Percentiles rank a stretch among this genome's conserved stretches.
These are phyloP conservation scores for Polylopha cassiicola DNA, from an alignment of 2,888 invertebrate genomes.

Conservation along the genomic window DNA sequence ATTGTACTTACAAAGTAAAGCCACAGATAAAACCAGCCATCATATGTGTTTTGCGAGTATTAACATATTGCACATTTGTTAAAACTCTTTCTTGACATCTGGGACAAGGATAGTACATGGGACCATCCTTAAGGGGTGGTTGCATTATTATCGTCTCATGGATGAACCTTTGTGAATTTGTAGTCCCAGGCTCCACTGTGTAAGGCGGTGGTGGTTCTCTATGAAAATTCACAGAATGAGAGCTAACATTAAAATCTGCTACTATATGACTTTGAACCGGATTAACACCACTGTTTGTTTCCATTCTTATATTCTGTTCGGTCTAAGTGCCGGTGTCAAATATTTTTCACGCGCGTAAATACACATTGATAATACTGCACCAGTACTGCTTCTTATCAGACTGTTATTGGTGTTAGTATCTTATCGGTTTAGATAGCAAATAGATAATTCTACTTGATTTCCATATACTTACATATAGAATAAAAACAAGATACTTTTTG, in stretches of 20 bases:
- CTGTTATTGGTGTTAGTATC: constrained; percentile 37
- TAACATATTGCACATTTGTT: constrained; percentile 57
- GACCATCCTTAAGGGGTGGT: constrained; percentile 42
- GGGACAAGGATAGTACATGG: constrained; percentile 50
- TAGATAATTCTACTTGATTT: constrained; percentile 25
- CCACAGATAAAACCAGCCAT: constrained; percentile 66
- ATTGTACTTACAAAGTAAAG: constrained; percentile 53
- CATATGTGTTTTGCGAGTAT: constrained; percentile 60
- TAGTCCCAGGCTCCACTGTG: constrained; percentile 25
- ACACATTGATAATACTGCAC: constrained; percentile 35
- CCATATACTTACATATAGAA: constrained; percentile 16
- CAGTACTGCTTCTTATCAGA: constrained; percentile 12
- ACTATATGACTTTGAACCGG: constrained; percentile 28
- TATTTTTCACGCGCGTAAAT: too few species aligned
- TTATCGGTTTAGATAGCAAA: constrained; percentile 44
- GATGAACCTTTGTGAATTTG: constrained; percentile 36
- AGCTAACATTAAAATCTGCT: constrained; percentile 31
- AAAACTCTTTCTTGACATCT: constrained; percentile 49
- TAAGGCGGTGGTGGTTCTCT: constrained; percentile 61
- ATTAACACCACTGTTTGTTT: constrained; percentile 34
- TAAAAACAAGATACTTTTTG: too few species aligned
- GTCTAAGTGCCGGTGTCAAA: constrained; percentile 24
- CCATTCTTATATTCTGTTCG: constrained; percentile 33
- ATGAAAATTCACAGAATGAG: constrained; percentile 31
- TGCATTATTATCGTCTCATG: constrained; percentile 52